Evolutionary conservation across 30 jellyfish, hydroid and myxozoan genomes (phyloP).

Genomic region (Catostylus mosaicus): DNA sequence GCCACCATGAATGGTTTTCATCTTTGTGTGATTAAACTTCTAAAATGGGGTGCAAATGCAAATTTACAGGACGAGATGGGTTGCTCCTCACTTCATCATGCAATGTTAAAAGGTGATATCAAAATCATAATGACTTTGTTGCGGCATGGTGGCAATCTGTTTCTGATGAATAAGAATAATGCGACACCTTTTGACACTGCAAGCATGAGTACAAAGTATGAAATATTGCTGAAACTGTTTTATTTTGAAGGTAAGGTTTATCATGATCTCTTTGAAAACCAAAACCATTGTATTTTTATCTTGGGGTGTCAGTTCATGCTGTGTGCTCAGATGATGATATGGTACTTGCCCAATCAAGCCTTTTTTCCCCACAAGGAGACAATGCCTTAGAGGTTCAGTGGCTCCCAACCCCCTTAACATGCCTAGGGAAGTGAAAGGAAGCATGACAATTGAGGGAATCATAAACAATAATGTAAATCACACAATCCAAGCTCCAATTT

Average conservation of each 20-base stretch:
- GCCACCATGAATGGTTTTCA: conserved; percentile 7
- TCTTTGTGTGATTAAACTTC: neutral
- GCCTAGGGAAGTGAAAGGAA: too few species aligned
- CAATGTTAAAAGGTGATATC: conserved; percentile 9
- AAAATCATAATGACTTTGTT: neutral
- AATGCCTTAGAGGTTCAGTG: too few species aligned
- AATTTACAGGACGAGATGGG: conserved; percentile 26
- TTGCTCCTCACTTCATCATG: conserved; percentile 33
- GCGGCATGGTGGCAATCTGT: conserved; percentile 25
- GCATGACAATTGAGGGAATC: too few species aligned
- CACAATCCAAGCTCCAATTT: too few species aligned
- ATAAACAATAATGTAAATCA: too few species aligned
- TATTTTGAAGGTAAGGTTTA: conserved; percentile 10
- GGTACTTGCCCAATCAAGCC: too few species aligned
- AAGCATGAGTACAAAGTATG: neutral
- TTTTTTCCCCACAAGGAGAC: too few species aligned
- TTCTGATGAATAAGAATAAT: neutral
- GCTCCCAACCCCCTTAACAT: too few species aligned
- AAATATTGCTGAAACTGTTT: conserved; percentile 1
- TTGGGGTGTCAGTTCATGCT: too few species aligned
- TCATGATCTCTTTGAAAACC: too few species aligned
- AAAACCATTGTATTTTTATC: too few species aligned
- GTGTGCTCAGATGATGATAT: too few species aligned
- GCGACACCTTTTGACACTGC: conserved; percentile 38
- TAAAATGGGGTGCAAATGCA: conserved; percentile 39